These are phyloP conservation scores for Leptopilina myrica DNA, from an alignment of 2,888 invertebrate species.

Conservation along the genomic window DNA sequence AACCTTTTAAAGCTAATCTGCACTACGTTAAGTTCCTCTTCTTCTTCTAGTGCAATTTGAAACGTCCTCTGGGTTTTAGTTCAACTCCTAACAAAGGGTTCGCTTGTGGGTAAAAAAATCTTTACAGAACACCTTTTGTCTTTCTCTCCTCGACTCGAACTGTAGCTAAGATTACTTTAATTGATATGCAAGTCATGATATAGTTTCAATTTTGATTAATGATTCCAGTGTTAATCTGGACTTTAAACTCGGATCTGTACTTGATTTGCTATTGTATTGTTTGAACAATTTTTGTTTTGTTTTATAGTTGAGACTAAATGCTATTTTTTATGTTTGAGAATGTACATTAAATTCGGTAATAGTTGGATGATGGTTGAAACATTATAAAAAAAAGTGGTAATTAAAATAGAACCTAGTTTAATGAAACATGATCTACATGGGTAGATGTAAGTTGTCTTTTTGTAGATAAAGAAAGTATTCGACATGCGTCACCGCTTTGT, in stretches of 20 bases:
- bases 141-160: neutral
- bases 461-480: constrained; percentile 11
- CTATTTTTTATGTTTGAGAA: too few relatives aligned
- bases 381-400: too few relatives aligned
- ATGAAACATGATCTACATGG: neutral
- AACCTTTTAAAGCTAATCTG: constrained; percentile 60
- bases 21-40: constrained; percentile 47
- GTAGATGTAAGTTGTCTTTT: neutral
- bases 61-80: constrained; percentile 15
- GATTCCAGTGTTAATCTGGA: too few relatives aligned
- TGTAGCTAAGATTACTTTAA: neutral
- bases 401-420: too few relatives aligned
- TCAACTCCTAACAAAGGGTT: neutral
- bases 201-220: neutral
- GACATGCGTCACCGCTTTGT: neutral
- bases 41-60: constrained; percentile 48
- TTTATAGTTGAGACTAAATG: too few relatives aligned
- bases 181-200: neutral
- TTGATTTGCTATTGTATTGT: too few relatives aligned
- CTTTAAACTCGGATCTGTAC: too few relatives aligned
- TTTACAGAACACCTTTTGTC: constrained; percentile 1
- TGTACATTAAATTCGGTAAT: too few relatives aligned
- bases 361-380: too few relatives aligned
- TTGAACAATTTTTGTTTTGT: too few relatives aligned
- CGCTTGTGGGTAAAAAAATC: neutral